Evolutionary conservation across 35 echinoderm and acorn worm species (phyloP).

Genomic region (Amphiura filiformis): DNA sequence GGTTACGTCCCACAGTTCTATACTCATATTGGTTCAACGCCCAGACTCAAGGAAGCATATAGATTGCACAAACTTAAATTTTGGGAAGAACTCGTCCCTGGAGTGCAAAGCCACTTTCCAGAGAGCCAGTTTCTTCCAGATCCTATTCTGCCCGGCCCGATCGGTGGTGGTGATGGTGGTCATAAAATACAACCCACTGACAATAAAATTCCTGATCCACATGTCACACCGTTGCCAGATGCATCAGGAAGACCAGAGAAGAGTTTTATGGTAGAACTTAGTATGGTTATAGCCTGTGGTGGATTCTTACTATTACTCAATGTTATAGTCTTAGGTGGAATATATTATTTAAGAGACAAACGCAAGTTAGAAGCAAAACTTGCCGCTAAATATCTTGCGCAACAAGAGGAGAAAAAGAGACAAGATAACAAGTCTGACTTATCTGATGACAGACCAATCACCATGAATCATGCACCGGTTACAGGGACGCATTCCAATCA

Average conservation of each 20-base stretch:
- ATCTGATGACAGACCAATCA: background rate
- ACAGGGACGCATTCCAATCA: background rate
- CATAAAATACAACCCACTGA: background rate
- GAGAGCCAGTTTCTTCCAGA: background rate
- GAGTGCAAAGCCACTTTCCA: constrained; percentile 36
- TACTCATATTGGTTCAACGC: constrained; percentile 56
- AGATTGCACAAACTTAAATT: constrained; percentile 77
- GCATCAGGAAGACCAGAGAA: background rate
- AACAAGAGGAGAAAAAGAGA: constrained; percentile 59
- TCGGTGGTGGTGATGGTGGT: too few relatives aligned
- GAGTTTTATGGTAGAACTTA: constrained; percentile 66
- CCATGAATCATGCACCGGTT: background rate
- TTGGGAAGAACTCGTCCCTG: constrained; percentile 83
- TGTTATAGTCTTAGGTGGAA: constrained; percentile 58
- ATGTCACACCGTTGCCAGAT: background rate
- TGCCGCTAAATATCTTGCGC: constrained; percentile 80
- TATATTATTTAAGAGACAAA: constrained; percentile 83
- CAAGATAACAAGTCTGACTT: constrained; percentile 38
- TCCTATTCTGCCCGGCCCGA: constrained; percentile 17
- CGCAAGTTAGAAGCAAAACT: constrained; percentile 72
- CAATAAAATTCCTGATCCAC: background rate
- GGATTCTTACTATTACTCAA: constrained; percentile 77
- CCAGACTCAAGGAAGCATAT: constrained; percentile 70
- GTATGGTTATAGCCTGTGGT: constrained; percentile 74
- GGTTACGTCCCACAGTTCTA: constrained; percentile 32